Evolutionary conservation across 1,140 invertebrate genomes (phyloP).

Genomic region (Cydia amplana): DNA sequence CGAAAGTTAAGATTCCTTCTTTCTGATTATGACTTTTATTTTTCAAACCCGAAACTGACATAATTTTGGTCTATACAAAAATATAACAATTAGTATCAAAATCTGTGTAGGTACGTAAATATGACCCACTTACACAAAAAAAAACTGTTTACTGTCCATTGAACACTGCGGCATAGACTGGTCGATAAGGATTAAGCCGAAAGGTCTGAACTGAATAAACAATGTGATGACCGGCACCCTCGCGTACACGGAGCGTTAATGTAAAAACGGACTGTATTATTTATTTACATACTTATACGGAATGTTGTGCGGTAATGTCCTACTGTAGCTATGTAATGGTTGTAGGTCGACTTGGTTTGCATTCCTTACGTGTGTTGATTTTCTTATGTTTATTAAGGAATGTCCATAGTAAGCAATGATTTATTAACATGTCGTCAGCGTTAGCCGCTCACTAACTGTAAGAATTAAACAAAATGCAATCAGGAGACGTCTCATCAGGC

Average conservation of each 20-base stretch:
- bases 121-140: background rate
- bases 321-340: slow-evolving; percentile 14
- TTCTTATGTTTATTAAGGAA: background rate
- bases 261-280: slow-evolving; percentile 50
- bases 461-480: too few species aligned
- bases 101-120: too few species aligned
- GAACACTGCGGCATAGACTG: slow-evolving; percentile 34
- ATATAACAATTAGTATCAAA: too few species aligned
- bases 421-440: too few species aligned
- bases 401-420: too few species aligned
- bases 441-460: too few species aligned
- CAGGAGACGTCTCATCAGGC: too few species aligned
- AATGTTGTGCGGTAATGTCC: slow-evolving; percentile 31
- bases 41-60: too few species aligned
- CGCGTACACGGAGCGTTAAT: slow-evolving; percentile 44
- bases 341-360: slow-evolving; percentile 2
- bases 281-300: slow-evolving; percentile 45
- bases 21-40: too few species aligned
- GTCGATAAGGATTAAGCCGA: slow-evolving; percentile 54
- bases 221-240: slow-evolving; percentile 45
- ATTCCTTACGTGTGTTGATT: slow-evolving; percentile 8
- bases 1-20: too few species aligned
- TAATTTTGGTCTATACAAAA: too few species aligned
- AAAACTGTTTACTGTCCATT: background rate
- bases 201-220: slow-evolving; percentile 53